phyloP scores from a whole-genome alignment of 2,888 invertebrate species.

The Dasypolia templi region DNA sequence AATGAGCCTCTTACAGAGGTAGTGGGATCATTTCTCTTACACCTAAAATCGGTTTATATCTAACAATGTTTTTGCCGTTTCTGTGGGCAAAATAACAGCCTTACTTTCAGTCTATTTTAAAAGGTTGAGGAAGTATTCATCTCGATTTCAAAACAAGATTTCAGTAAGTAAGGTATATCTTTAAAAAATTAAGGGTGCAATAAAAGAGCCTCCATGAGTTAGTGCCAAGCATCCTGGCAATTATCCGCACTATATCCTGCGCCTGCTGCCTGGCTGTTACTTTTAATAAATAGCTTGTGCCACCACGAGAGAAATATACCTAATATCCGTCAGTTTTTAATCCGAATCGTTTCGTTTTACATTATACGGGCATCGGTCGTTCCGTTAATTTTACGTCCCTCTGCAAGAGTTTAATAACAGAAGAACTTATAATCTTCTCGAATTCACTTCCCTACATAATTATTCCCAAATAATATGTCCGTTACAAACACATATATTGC shows the following conservation, averaged over 20 bases:
- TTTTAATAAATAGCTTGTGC: not conserved
- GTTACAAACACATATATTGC: slow-evolving; percentile 55
- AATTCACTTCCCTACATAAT: slow-evolving; percentile 13
- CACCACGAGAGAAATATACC: not conserved
- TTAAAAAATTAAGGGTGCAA: not conserved
- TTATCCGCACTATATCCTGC: not conserved
- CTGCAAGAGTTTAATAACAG: slow-evolving; percentile 24
- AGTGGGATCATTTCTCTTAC: slow-evolving; percentile 69
- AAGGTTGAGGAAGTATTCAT: not conserved
- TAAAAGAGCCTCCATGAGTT: not conserved
- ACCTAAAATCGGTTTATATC: slow-evolving; percentile 60
- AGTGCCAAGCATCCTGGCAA: not conserved
- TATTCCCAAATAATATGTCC: slow-evolving; percentile 44
- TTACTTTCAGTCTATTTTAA: not conserved
- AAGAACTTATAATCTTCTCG: slow-evolving; percentile 11
- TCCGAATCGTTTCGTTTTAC: not conserved
- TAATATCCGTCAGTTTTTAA: not conserved
- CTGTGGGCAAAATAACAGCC: not conserved
- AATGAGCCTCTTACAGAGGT: slow-evolving; percentile 74
- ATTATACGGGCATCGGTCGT: not conserved
- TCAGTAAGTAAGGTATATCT: not conserved
- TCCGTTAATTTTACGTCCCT: not conserved
- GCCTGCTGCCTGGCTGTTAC: no score
- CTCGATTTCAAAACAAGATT: not conserved
- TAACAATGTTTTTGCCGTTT: slow-evolving; percentile 48